Percentiles rank a stretch among this genome's conserved stretches.
Conservation (phyloP, 2,797 vertebrate genomes). For the Pseudochirops cupreus region DNA sequence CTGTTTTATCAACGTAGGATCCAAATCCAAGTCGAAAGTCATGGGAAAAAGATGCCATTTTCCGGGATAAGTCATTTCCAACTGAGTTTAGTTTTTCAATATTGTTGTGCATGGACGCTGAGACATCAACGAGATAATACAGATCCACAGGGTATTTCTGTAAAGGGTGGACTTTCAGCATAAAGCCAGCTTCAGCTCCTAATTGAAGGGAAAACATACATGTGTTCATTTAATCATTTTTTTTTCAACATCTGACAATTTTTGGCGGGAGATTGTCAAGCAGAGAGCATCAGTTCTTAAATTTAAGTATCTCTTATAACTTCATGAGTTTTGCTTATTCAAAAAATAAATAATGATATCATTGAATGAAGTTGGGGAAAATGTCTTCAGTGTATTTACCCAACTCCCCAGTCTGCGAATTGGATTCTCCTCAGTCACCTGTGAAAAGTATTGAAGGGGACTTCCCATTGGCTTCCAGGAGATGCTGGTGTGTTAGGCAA, state of each 20-base stretch:
- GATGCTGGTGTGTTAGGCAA: neutral
- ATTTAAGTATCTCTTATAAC: constrained; percentile 14
- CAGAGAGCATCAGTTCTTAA: neutral
- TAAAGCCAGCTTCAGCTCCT: constrained; percentile 93
- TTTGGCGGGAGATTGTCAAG: constrained; percentile 23
- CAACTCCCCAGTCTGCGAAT: neutral
- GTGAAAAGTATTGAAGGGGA: neutral
- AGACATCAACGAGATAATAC: constrained; percentile 98
- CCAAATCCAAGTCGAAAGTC: constrained; percentile 97
- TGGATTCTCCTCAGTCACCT: neutral
- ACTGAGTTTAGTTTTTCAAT: constrained; percentile 96
- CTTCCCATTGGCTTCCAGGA: constrained; percentile 2
- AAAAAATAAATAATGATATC: constrained; percentile 12
- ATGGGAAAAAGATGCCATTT: constrained; percentile 93
- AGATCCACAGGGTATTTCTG: constrained; percentile 97
- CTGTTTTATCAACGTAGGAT: constrained; percentile 98
- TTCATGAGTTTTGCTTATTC: constrained; percentile 1
- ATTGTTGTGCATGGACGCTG: constrained; percentile 97
- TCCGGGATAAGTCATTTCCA: constrained; percentile 93
- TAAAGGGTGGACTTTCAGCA: constrained; percentile 92
- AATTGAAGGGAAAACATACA: constrained; percentile 75
- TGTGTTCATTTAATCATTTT: constrained; percentile 52
- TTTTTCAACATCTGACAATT: neutral
- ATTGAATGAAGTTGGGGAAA: constrained; percentile 33
- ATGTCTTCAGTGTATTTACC: neutral